Base-by-base conservation (phyloP, 2,797 vertebrate genomes). In the Gobio occitaniae region DNA sequence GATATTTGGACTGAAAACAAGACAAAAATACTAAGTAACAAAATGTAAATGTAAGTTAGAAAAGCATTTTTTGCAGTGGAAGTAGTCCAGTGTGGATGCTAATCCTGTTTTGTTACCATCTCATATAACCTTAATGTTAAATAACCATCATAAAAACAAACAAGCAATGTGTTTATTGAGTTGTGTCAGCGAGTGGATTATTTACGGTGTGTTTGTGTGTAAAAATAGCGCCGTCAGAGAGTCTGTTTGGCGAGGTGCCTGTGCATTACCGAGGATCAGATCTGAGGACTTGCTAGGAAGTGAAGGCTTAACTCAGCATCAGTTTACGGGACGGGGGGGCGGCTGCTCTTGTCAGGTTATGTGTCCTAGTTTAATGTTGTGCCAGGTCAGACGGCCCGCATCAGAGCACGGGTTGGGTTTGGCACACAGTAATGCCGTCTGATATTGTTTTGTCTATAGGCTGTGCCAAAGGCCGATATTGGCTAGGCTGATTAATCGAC, bases 191-290 rank as follows among this genome's bases (percentile, higher is more conserved):
- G 16, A 69, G 3, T 52, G 70, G 70, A 75, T 83, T 83, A 68
- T 76, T 66, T 66, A 52, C 15, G 54, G 50, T 48, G 74, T 50
- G 61, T 82, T 25, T 59, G 50, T 71, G 74, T 63, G 80, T 82
- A 70, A n/a, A 81, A 77, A 59, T 81, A 77, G 71, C 25, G 1
- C 6, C 4, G 47, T 29, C 52, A 17, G 65, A 78, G 56, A 25
- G 54, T 78, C 5, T 12, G 59, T 75, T 48, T 80, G 75, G 54
- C 21, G 29, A 13, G 1, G n/a, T 65, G 16, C 36, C 50, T n/a
- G 52, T 80, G 76, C 71, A 87, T 87, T 87, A 87, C 69, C 10
- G 54, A 63, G 86, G 82, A 80, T 87, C 82, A 84, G 85, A 63
- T 16, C 76, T 72, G 59, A 63, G 84, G 59, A n/a, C 44, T 82